Evolutionary conservation across 2,113 vertebrate genomes (phyloP), one percentile per base, ranked within the genome.

Genomic region (Oceanites oceanicus): DNA sequence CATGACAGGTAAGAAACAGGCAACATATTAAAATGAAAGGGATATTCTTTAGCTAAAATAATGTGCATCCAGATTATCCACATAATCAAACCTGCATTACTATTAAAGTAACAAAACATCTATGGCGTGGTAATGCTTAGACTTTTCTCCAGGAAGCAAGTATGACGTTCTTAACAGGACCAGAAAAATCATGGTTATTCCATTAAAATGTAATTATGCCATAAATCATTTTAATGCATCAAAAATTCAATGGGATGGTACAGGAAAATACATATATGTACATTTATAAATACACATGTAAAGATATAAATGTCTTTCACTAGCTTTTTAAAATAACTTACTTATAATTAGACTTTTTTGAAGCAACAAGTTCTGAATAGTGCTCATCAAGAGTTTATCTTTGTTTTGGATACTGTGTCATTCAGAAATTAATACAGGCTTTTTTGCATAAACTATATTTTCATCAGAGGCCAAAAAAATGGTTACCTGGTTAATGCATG

Each of bases 21-120:
- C 20, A 72, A 81, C 34, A 15, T n/a, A 88, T 75, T 91, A 92
- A 95, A 95, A 93, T 86, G n/a, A 94, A 93, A 93, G 44, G 38
- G 25, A 95, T 82, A 74, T 63, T 49, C 53, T 72, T 42, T 34
- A 94, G 47, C 29, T 40, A 96, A 95, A 96, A 93, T 62, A 92
- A 83, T 19, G 32, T 68, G 15, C 56, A 59, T 61, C 75, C 45
- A 36, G 27, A 93, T 94, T 82, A 87, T 76, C 61, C 67, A 49
- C 44, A 50, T 90, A 85, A 95, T 90, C 89, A 86, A 96, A 86
- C 6, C 61, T 86, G 44, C 16, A 78, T 50, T 74, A 84, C 17
- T 74, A 86, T 32, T 86, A 65, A 88, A 88, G 82, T 63, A 94
- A 75, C 25, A 91, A 91, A 90, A 72, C 34, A 84, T 47, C n/a